These are phyloP conservation scores for Lerista edwardsae DNA, from an alignment of 2,797 vertebrate genomes.

Conservation along the genomic window DNA sequence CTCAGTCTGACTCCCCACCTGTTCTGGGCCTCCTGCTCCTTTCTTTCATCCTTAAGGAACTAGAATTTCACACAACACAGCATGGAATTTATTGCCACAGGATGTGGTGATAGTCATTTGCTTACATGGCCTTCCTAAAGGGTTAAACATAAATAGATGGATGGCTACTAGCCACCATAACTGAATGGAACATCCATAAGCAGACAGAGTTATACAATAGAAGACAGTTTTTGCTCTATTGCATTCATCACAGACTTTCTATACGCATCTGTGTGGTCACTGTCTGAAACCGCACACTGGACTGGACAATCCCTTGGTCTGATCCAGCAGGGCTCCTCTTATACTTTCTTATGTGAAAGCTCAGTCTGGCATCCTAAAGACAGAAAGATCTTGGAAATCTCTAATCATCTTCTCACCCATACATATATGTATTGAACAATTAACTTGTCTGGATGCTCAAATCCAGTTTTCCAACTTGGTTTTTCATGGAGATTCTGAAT, in stretches of 20 bases:
- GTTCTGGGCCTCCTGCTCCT: too few relatives aligned
- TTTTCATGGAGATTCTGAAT: neutral
- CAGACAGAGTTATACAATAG: too few relatives aligned
- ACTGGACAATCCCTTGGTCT: too few relatives aligned
- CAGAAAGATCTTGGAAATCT: neutral
- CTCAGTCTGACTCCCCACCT: too few relatives aligned
- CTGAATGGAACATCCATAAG: neutral
- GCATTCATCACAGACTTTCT: too few relatives aligned
- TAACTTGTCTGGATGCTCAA: neutral
- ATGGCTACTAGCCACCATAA: neutral
- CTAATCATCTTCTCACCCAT: neutral
- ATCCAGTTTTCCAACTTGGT: neutral
- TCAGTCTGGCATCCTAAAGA: neutral
- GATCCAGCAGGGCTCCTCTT: too few relatives aligned
- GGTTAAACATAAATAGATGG: neutral
- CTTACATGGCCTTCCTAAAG: neutral
- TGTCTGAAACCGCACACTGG: too few relatives aligned
- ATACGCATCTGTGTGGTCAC: too few relatives aligned
- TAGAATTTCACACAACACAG: neutral
- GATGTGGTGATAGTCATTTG: neutral
- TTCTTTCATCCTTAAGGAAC: too few relatives aligned
- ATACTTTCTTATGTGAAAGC: too few relatives aligned
- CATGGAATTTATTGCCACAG: neutral
- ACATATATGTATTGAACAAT: neutral
- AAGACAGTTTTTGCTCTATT: too few relatives aligned